phyloP scores from a whole-genome alignment of 2,113 vertebrate species.

The Colaptes auratus region DNA sequence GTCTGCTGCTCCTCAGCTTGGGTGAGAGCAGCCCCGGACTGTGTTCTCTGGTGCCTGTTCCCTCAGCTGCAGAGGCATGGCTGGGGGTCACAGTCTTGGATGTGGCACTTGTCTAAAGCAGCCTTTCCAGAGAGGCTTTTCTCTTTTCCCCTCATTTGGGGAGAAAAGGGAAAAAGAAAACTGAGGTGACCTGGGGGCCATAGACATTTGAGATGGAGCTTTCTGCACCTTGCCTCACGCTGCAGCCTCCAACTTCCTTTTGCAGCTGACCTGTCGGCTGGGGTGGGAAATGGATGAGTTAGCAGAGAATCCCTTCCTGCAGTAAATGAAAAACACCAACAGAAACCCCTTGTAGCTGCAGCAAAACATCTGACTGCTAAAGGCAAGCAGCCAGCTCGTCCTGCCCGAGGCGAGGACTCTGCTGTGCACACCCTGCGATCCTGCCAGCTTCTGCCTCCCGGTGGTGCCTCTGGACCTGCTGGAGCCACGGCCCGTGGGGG shows the following conservation, averaged over 20 bases:
- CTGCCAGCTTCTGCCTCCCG: neutral
- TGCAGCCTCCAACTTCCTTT: neutral
- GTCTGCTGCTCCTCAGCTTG: neutral
- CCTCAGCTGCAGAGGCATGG: neutral
- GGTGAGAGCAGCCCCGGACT: neutral
- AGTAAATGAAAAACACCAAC: neutral
- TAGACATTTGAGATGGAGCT: neutral
- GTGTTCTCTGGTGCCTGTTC: neutral
- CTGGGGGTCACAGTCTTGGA: accelerated
- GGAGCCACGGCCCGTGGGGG: accelerated
- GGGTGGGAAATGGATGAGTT: neutral
- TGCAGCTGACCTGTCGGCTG: neutral
- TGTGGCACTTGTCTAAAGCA: neutral
- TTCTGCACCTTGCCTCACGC: neutral
- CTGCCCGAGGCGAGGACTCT: accelerated
- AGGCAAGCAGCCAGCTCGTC: neutral
- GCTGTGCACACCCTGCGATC: neutral
- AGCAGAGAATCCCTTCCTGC: neutral
- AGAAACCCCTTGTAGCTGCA: neutral
- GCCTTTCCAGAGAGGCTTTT: neutral
- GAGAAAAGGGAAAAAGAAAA: neutral
- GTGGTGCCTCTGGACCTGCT: neutral
- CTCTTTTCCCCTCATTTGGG: neutral
- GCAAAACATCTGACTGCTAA: neutral
- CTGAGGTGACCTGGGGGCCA: neutral